These are phyloP conservation scores for Pelvicachromis taeniatus DNA, from an alignment of 2,113 vertebrate species.

Conservation along the genomic window DNA sequence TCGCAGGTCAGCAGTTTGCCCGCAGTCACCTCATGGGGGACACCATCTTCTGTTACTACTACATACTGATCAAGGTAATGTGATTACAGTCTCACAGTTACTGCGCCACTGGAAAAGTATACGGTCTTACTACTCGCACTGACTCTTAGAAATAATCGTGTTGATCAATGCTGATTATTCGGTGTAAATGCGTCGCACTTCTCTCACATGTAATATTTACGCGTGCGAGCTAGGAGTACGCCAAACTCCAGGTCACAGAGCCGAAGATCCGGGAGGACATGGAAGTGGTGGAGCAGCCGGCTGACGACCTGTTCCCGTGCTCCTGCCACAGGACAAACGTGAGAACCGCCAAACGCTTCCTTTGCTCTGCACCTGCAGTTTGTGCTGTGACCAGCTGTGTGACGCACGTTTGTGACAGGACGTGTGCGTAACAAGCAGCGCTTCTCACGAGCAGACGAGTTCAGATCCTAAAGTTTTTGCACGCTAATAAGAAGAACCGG, in stretches of 20 bases:
- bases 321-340: slow-evolving; percentile 83
- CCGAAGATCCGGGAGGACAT: slow-evolving; percentile 86
- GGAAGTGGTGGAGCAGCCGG: slow-evolving; percentile 85
- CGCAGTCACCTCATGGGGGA: slow-evolving; percentile 89
- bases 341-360: background rate
- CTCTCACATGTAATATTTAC: background rate
- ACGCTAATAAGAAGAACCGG: background rate
- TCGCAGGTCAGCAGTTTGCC: slow-evolving; percentile 88
- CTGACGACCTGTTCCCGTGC: slow-evolving; percentile 92
- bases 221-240: slow-evolving; percentile 77
- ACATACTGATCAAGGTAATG: slow-evolving; percentile 90
- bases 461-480: background rate
- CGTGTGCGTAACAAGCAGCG: background rate
- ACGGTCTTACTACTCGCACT: background rate
- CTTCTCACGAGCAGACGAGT: background rate
- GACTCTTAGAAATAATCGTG: background rate
- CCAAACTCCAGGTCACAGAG: slow-evolving; percentile 81
- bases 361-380: background rate
- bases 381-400: background rate
- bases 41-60: slow-evolving; percentile 93
- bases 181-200: background rate
- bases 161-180: background rate
- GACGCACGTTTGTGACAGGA: background rate
- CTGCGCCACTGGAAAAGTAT: background rate
- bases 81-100: background rate